Conservation (phyloP, 2,797 vertebrate genomes). For the Tragopan temminckii region DNA sequence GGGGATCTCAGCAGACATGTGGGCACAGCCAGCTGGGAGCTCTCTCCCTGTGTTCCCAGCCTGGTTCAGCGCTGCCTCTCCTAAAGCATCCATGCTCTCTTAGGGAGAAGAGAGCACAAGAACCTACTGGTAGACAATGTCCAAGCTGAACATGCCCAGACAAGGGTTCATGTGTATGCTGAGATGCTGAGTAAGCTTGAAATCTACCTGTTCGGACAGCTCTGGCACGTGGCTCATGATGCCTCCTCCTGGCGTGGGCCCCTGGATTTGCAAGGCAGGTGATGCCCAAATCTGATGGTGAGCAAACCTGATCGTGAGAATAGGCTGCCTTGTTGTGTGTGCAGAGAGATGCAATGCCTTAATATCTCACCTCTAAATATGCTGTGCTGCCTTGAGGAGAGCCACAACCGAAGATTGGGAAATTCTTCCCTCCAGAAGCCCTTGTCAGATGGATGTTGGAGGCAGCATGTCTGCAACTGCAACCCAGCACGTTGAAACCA, state of each 20-base stretch:
- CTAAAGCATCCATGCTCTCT: not conserved
- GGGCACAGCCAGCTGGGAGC: not conserved
- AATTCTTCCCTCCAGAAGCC: conserved; percentile 9
- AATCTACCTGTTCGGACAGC: not conserved
- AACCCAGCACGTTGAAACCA: fast-evolving
- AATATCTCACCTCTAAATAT: not conserved
- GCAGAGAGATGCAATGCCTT: not conserved
- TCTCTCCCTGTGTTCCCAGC: not conserved
- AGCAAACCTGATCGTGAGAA: not conserved
- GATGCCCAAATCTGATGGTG: not conserved
- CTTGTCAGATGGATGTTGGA: not conserved
- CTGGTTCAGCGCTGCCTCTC: not conserved
- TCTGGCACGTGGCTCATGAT: not conserved
- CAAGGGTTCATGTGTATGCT: not conserved
- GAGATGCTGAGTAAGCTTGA: not conserved
- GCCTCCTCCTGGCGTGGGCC: not conserved
- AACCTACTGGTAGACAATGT: not conserved
- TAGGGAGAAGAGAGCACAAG: not conserved
- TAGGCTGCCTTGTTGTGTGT: not conserved
- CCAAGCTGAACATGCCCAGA: not conserved
- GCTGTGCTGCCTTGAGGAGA: not conserved
- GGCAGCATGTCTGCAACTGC: conserved; percentile 8
- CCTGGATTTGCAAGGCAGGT: not conserved
- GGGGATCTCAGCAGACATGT: not conserved
- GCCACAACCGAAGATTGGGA: not conserved